Conservation (phyloP, 1,140 invertebrate species). For the Brachionus plicatilis region DNA sequence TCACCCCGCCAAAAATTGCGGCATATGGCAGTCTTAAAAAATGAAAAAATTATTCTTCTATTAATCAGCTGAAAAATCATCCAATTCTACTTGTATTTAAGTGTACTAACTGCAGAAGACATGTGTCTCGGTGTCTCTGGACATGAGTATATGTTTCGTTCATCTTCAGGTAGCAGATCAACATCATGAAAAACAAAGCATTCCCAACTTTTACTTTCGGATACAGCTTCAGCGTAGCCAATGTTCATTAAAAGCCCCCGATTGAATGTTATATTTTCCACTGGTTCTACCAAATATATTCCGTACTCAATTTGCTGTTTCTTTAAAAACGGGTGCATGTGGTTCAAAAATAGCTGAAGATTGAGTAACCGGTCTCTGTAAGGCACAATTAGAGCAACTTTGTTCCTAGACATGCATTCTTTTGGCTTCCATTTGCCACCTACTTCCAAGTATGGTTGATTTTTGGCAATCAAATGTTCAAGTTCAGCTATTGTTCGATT, state of each 20-base stretch:
- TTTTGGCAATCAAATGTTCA: background rate
- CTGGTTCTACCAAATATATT: constrained; percentile 52
- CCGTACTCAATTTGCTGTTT: constrained; percentile 49
- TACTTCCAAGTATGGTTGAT: constrained; percentile 17
- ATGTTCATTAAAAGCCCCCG: constrained; percentile 70
- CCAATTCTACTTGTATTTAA: constrained; percentile 27
- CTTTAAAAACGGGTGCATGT: constrained; percentile 50
- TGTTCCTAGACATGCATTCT: constrained; percentile 66
- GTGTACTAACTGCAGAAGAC: constrained; percentile 23
- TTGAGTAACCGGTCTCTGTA: constrained; percentile 56
- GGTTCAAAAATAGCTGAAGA: constrained; percentile 48
- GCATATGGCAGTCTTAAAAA: constrained; percentile 40
- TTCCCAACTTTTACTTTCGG: constrained; percentile 52
- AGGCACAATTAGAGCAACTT: constrained; percentile 55
- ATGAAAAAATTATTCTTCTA: background rate
- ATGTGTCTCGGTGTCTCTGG: constrained; percentile 46
- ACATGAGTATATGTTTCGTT: constrained; percentile 43
- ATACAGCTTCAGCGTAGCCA: constrained; percentile 75
- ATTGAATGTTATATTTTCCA: constrained; percentile 72
- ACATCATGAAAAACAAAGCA: constrained; percentile 43
- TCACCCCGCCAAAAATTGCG: constrained; percentile 42
- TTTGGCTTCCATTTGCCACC: constrained; percentile 71
- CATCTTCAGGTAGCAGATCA: constrained; percentile 44
- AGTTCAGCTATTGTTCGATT: background rate
- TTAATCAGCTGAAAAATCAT: background rate